Evolutionary conservation across 2,113 vertebrate species (phyloP).

Genomic region (Oostethus manadensis): DNA sequence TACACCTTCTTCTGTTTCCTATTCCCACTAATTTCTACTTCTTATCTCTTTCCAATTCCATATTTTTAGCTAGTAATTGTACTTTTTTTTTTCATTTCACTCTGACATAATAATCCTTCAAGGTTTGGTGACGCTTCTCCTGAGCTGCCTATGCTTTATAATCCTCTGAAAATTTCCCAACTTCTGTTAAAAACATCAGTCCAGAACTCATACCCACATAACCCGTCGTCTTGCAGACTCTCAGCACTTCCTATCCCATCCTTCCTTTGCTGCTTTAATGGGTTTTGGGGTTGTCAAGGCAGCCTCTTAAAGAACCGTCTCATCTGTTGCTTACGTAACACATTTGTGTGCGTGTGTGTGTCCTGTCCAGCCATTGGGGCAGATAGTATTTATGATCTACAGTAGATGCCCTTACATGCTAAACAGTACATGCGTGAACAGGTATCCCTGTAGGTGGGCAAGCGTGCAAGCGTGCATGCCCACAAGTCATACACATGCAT

Average conservation of each 20-base stretch:
- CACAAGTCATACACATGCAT: no score
- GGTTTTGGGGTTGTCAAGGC: slow-evolving; percentile 31
- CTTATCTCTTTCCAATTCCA: not conserved
- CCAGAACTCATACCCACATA: not conserved
- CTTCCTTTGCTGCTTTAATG: slow-evolving; percentile 35
- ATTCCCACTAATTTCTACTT: not conserved
- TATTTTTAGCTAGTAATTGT: not conserved
- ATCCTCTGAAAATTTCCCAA: slow-evolving; percentile 19
- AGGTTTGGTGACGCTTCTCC: not conserved
- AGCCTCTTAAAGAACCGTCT: slow-evolving; percentile 45
- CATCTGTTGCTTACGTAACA: slow-evolving; percentile 46
- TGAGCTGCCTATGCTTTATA: not conserved
- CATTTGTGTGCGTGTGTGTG: slow-evolving; percentile 6
- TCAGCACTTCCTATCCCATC: not conserved
- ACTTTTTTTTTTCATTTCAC: no score
- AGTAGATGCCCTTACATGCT: no score
- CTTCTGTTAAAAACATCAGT: not conserved
- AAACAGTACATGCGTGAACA: no score
- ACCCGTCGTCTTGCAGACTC: not conserved
- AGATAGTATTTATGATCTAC: no score
- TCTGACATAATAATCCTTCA: not conserved
- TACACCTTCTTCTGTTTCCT: no score
- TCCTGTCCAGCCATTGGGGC: no score
- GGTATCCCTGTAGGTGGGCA: no score
- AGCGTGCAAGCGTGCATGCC: no score